Evolutionary conservation across 2,797 vertebrate species (phyloP).

Genomic region (Argya squamiceps): DNA sequence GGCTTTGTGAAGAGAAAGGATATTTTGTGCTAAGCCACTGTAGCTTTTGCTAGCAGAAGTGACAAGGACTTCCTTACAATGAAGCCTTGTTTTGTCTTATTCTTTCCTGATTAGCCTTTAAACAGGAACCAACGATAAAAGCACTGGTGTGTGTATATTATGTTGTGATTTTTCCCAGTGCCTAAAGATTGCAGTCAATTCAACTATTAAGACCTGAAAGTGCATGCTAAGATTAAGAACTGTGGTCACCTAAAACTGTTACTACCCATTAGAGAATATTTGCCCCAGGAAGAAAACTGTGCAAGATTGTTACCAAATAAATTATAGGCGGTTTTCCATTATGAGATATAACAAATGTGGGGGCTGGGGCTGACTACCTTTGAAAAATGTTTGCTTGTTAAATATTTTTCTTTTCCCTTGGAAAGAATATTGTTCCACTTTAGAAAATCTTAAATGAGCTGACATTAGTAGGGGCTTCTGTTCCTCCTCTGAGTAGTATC

Average conservation of each 20-base stretch:
- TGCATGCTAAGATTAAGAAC: background rate
- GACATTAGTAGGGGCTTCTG: background rate
- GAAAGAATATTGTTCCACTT: background rate
- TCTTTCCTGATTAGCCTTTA: slow-evolving; percentile 33
- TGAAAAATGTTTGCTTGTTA: background rate
- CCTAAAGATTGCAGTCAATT: background rate
- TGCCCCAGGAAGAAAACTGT: background rate
- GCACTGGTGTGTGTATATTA: background rate
- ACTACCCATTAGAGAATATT: background rate
- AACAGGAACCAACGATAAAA: background rate
- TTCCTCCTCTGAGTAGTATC: background rate
- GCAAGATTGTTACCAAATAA: background rate
- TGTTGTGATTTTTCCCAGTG: background rate
- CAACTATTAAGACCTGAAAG: background rate
- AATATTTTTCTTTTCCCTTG: background rate
- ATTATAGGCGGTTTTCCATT: background rate
- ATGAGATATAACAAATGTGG: background rate
- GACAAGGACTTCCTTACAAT: slow-evolving; percentile 10
- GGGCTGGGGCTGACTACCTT: background rate
- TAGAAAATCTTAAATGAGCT: background rate
- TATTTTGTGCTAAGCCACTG: slow-evolving; percentile 13
- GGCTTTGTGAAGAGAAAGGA: slow-evolving; percentile 22
- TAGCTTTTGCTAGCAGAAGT: slow-evolving; percentile 12
- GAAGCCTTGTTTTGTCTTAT: background rate
- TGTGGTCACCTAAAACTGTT: background rate